Evolutionary conservation across 2,888 invertebrate species (phyloP).

Genomic region (Linyphia triangularis): DNA sequence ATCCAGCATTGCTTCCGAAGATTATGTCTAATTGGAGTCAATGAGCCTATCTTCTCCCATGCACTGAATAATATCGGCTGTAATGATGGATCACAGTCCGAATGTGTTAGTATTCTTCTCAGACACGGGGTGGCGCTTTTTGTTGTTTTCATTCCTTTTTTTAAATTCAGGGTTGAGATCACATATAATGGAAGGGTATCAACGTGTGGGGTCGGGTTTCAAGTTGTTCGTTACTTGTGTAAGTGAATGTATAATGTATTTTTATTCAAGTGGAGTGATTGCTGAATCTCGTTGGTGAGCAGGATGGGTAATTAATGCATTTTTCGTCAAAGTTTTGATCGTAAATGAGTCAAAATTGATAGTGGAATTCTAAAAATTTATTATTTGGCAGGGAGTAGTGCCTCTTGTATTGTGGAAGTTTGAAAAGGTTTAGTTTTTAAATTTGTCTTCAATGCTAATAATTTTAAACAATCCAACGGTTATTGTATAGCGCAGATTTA

Average conservation of each 20-base stretch:
- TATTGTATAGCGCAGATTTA: too few species aligned
- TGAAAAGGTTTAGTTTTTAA: too few species aligned
- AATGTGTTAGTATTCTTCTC: constrained; percentile 19
- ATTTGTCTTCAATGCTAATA: too few species aligned
- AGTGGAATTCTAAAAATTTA: too few species aligned
- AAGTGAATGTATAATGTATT: not conserved
- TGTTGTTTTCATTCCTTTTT: not conserved
- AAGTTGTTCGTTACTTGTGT: not conserved
- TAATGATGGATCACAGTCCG: constrained; percentile 35
- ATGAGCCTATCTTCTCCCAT: constrained; percentile 13
- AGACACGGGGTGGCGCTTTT: not conserved
- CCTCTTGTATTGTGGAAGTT: too few species aligned
- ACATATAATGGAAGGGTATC: not conserved
- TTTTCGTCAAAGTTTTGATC: not conserved
- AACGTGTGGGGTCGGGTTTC: constrained; percentile 31
- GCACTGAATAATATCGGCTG: constrained; percentile 13
- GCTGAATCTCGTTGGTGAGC: not conserved
- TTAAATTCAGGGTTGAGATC: not conserved
- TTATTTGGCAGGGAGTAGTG: too few species aligned
- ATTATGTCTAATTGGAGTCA: constrained; percentile 57
- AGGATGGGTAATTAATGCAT: not conserved
- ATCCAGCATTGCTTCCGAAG: constrained; percentile 12
- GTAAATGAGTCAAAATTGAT: too few species aligned
- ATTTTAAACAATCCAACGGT: too few species aligned
- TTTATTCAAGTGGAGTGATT: not conserved